Conservation (phyloP, 2,888 invertebrate genomes). For the Theretra japonica region DNA sequence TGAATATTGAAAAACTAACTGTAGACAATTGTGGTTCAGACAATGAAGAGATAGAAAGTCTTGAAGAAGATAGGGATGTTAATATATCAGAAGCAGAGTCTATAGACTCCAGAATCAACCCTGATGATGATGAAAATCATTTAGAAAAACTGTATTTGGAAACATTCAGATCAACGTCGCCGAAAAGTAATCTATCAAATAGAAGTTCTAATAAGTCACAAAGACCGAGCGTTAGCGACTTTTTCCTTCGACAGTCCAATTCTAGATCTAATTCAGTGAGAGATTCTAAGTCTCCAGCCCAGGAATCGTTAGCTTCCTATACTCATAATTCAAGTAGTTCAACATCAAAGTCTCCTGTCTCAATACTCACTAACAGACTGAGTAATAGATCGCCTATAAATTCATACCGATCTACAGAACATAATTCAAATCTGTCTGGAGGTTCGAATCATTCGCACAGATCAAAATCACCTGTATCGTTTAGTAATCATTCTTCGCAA, state of each 20-base stretch:
- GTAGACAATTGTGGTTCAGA: slow-evolving; percentile 44
- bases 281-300: slow-evolving; percentile 54
- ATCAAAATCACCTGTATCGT: slow-evolving; percentile 61
- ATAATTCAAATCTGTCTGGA: slow-evolving; percentile 36
- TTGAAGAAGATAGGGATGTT: slow-evolving; percentile 42
- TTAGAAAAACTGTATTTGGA: slow-evolving; percentile 74
- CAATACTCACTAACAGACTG: slow-evolving; percentile 52
- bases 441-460: slow-evolving; percentile 45
- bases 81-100: slow-evolving; percentile 48
- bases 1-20: slow-evolving; percentile 45
- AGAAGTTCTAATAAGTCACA: slow-evolving; percentile 44
- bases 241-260: slow-evolving; percentile 63
- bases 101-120: slow-evolving; percentile 38
- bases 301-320: slow-evolving; percentile 43
- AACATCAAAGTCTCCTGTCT: slow-evolving; percentile 56
- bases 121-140: slow-evolving; percentile 64
- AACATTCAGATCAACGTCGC: slow-evolving; percentile 65
- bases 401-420: slow-evolving; percentile 39
- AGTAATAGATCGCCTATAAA: slow-evolving; percentile 46
- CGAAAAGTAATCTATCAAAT: slow-evolving; percentile 55
- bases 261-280: slow-evolving; percentile 48
- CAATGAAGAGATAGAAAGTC: slow-evolving; percentile 41
- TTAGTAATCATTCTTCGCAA: slow-evolving; percentile 59
- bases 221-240: slow-evolving; percentile 53
- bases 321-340: slow-evolving; percentile 40